A percentile compares a stretch with the other conserved stretches of the same genome.
phyloP scores from a whole-genome alignment of 2,888 invertebrate species.

The Beris morrisii region DNA sequence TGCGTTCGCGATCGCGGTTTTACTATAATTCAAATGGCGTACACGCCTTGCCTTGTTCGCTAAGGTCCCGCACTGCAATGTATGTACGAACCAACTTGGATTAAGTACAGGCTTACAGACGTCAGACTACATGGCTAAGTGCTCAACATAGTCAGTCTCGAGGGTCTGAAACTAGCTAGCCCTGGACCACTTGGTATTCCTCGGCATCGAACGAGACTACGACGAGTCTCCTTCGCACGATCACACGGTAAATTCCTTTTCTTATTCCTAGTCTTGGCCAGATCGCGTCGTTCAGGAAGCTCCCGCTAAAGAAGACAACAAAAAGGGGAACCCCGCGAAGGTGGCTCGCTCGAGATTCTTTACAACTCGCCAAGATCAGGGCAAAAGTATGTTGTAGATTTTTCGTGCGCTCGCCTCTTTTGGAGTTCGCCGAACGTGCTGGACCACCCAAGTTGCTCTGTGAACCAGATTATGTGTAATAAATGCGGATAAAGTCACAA shows the following conservation, averaged over 20 bases:
- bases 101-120: too few relatives aligned
- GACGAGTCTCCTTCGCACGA: too few relatives aligned
- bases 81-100: too few relatives aligned
- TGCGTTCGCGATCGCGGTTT: slow-evolving; percentile 24
- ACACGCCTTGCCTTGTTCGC: too few relatives aligned
- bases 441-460: slow-evolving; percentile 40
- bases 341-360: neutral
- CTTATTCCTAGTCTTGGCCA: too few relatives aligned
- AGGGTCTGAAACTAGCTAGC: too few relatives aligned
- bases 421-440: slow-evolving; percentile 39
- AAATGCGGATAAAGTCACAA: slow-evolving; percentile 40
- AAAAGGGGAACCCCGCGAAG: slow-evolving; percentile 21
- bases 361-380: neutral
- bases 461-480: slow-evolving; percentile 39
- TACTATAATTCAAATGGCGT: slow-evolving; percentile 24
- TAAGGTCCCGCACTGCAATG: too few relatives aligned
- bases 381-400: slow-evolving; percentile 27
- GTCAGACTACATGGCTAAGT: too few relatives aligned
- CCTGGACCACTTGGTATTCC: too few relatives aligned
- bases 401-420: slow-evolving; percentile 34
- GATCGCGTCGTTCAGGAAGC: slow-evolving; percentile 16
- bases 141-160: too few relatives aligned
- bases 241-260: too few relatives aligned
- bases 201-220: too few relatives aligned
- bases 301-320: neutral